These are phyloP conservation scores for Scomberomorus guttatus DNA, from an alignment of 2,797 vertebrate genomes.

Conservation along the genomic window DNA sequence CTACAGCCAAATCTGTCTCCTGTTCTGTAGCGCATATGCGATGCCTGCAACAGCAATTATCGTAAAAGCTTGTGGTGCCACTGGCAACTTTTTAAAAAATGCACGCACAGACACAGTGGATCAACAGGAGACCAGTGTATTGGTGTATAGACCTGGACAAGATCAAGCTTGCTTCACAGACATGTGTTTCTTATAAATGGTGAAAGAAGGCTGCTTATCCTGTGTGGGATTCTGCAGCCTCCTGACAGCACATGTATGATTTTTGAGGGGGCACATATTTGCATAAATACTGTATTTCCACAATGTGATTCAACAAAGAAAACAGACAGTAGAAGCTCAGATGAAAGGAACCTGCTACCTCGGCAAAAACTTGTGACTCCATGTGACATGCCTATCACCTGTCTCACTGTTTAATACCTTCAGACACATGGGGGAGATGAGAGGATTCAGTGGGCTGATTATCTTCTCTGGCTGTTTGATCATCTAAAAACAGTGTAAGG, in stretches of 20 bases:
- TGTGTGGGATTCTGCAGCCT: slow-evolving; percentile 52
- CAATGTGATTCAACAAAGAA: slow-evolving; percentile 7
- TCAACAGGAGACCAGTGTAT: slow-evolving; percentile 36
- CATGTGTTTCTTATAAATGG: slow-evolving; percentile 58
- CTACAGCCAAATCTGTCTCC: slow-evolving; percentile 10
- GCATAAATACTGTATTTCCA: slow-evolving; percentile 8
- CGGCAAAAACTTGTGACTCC: neutral
- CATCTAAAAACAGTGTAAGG: neutral
- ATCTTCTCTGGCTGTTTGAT: neutral
- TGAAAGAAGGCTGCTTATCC: slow-evolving; percentile 37
- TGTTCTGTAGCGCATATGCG: slow-evolving; percentile 13
- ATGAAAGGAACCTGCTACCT: neutral
- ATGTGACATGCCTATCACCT: neutral
- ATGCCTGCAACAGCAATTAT: slow-evolving; percentile 1
- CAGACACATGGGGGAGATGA: neutral
- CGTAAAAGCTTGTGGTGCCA: neutral
- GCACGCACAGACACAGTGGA: slow-evolving; percentile 15
- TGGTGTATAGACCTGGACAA: slow-evolving; percentile 28
- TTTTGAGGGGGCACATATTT: slow-evolving; percentile 17
- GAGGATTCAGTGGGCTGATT: neutral
- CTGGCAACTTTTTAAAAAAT: slow-evolving; percentile 23
- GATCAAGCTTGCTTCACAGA: slow-evolving; percentile 41
- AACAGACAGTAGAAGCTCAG: slow-evolving; percentile 1
- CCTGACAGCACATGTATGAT: neutral
- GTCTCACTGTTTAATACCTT: slow-evolving; percentile 8